Evolutionary conservation across 1,140 invertebrate genomes (phyloP), one percentile per base, ranked within the genome.

Genomic region (Zaprionus inermis): DNA sequence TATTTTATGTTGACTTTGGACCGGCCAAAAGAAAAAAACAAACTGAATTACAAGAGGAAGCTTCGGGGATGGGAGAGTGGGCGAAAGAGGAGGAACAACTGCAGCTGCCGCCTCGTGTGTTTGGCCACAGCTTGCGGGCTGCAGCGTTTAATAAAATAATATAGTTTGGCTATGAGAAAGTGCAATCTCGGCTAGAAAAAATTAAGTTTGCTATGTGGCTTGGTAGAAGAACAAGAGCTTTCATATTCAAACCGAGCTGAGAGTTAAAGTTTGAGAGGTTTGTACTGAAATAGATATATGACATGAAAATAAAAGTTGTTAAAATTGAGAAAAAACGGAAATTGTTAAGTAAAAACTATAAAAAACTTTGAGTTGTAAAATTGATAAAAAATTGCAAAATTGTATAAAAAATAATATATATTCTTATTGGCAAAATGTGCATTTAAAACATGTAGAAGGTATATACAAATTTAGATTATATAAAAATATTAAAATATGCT

Each of bases 81-180:
- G 4, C 2, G 44, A 16, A 16, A 2, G 9, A 20, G 44, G 16
- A 18, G 44, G 6, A 20, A 7, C 14, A 38, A 16, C 7, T 44
- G 38, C 38, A 44, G 38, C 38, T 44, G 38, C n/a, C n/a, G 4
- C 36, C 12, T 38, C 14, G 36, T 51, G 30, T 36, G 56, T 30
- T 49, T 51, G 41, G 59, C 67, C 59, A 59, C 67, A 71, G 60
- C 60, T 71, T 75, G 72, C 64, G 72, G 72, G 72, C 28, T 20
- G 20, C 34, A 34, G 34, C 63, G 52, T 24, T 57, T 55, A 57
- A 55, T 68, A 55, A 54, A 61, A 68, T 73, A 69, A 69, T 61
- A 61, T 38, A 28, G 41, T 20, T 22, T 22, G 12, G 14, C 16
- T 57, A 49, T 49, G 44, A 41, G 12, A 36, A 38, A 38, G 51